Conservation (phyloP, 2,113 vertebrate species). For the Cavia porcellus region DNA sequence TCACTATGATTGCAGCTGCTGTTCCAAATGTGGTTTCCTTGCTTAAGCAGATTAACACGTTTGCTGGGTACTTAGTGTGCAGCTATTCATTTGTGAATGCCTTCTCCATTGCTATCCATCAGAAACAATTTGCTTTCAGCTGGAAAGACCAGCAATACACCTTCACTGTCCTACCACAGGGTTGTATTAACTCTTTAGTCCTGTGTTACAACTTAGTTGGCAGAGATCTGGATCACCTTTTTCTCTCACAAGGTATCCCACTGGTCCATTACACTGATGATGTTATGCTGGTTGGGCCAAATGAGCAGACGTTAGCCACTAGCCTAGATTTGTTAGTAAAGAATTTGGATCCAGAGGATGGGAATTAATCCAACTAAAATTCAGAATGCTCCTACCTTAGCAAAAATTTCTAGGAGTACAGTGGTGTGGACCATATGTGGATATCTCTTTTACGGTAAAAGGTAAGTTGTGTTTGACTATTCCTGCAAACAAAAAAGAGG, state of each 20-base stretch:
- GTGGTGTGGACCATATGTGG: not conserved
- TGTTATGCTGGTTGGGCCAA: not conserved
- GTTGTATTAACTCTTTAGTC: not conserved
- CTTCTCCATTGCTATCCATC: not conserved
- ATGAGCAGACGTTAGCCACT: not conserved
- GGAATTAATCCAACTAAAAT: not conserved
- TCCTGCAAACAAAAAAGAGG: not conserved
- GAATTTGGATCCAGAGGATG: not conserved
- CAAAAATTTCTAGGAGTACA: not conserved
- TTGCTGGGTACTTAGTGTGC: not conserved
- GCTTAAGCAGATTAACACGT: not conserved
- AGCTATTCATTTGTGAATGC: not conserved
- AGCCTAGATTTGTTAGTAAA: not conserved
- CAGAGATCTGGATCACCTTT: not conserved
- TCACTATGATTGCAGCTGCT: not conserved
- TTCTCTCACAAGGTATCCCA: not conserved
- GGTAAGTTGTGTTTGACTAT: not conserved
- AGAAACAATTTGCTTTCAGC: not conserved
- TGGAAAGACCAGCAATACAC: not conserved
- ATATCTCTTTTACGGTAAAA: not conserved
- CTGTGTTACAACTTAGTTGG: not conserved
- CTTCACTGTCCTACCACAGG: not conserved
- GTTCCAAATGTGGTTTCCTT: not conserved
- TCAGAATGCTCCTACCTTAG: not conserved
- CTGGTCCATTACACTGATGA: not conserved